Base-by-base conservation (phyloP, 2,888 invertebrate genomes). In the Campaea margaritaria region DNA sequence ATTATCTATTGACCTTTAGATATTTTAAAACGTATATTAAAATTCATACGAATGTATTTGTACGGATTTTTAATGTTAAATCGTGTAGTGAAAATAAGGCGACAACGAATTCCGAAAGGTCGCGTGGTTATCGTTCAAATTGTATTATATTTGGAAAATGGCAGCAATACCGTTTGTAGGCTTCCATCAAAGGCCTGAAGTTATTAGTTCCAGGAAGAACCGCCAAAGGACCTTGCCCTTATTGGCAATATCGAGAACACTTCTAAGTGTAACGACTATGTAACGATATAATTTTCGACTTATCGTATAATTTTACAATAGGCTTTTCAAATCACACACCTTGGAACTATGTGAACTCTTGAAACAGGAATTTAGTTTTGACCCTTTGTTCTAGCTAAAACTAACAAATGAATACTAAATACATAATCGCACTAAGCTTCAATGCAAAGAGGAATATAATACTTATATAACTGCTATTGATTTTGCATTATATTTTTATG, bases 141-240 rank as follows among this genome's bases (percentile, higher is more conserved):
- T 34, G 36, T 55, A 31, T 45, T 46, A 12, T 49, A 36, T 60
- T 36, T 58, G 61, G 56, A 53, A 21, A 64, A 44, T 31, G 57
- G 38, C 41, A 44, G 47, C 47, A 60, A 53, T 36, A 5, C 15
- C 8, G 2, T 28, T n/a, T 70, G 42, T 64, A 52, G 60, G 73
- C 67, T 74, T 72, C 70, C 69, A 50, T 71, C 69, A 76, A 77
- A 75, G 59, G 62, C 44, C 58, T 67, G 56, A 64, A 70, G 58
- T 66, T 71, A 63, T 58, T 70, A 63, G 67, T 73, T 74, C 54
- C 50, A 55, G 54, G 55, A 67, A 67, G 54, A 48, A 53, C 34
- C 46, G 48, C 62, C 63, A 72, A 73, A 75, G 67, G 56, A 64
- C 63, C 60, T 71, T 65, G 65, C 60, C 48, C 64, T 64, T 47